A percentile compares a stretch with the other conserved stretches of the same genome.
These are phyloP conservation scores for Malurus elegans DNA, from an alignment of 2,113 vertebrate genomes.

Conservation along the genomic window DNA sequence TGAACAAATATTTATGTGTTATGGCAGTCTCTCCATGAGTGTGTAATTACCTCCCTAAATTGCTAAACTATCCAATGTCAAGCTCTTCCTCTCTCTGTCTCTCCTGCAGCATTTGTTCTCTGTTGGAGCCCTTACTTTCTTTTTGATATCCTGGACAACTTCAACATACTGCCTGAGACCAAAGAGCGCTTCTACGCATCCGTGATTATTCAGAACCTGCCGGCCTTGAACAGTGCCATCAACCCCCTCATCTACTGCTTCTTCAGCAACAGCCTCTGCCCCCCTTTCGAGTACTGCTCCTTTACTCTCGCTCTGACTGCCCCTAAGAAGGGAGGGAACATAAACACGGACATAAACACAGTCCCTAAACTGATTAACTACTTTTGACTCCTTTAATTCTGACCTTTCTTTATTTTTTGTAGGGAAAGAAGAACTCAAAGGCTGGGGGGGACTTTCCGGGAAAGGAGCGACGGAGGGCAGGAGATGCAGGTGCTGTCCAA, in stretches of 20 bases:
- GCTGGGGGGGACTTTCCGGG: constrained; percentile 32
- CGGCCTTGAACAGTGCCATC: constrained; percentile 77
- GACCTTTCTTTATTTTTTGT: neutral
- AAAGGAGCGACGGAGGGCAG: constrained; percentile 45
- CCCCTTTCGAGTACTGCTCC: constrained; percentile 50
- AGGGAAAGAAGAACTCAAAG: constrained; percentile 67
- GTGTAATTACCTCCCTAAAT: neutral
- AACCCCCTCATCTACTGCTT: constrained; percentile 78
- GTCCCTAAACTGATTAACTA: neutral
- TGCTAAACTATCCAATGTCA: neutral
- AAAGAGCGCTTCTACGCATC: constrained; percentile 74
- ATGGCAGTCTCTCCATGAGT: neutral
- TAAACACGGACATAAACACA: neutral
- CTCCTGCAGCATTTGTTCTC: constrained; percentile 48
- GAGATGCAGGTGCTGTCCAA: constrained; percentile 73
- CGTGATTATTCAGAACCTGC: constrained; percentile 80
- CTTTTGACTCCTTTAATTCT: neutral
- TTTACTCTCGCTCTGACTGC: neutral
- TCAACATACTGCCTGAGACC: constrained; percentile 77
- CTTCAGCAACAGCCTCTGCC: constrained; percentile 68
- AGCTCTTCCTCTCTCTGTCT: neutral
- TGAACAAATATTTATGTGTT: neutral
- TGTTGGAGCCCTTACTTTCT: constrained; percentile 83
- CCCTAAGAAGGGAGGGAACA: neutral
- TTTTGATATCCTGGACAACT: constrained; percentile 82